Evolutionary conservation across 2,113 vertebrate genomes (phyloP), one percentile per base, ranked within the genome.

Genomic region (Syngnathus floridae): DNA sequence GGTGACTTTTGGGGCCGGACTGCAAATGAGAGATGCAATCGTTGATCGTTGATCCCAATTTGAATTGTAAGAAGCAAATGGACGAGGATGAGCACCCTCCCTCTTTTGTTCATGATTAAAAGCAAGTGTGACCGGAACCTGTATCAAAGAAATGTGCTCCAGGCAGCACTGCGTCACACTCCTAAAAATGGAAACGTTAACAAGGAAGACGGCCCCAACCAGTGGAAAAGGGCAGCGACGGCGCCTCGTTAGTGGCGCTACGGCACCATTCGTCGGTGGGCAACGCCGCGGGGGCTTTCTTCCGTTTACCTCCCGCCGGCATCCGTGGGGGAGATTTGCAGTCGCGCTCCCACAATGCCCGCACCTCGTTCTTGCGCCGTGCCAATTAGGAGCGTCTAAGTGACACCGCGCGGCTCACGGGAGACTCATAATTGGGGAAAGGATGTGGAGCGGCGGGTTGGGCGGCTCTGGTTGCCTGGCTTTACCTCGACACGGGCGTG

Each of bases 381-480:
- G 72, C 85, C 80, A 87, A 88, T 88, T 88, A 87, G 80, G 70
- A 78, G 64, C 73, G 66, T 62, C 68, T 71, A 67, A 86, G 79
- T 70, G 60, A 70, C 76, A 82, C 78, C 66, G 12, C 19, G 69
- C 72, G 36, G 79, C 82, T 85, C 71, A 74, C 73, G 74, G 77
- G 71, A 73, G 76, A 76, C 43, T 40, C 26, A 9, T 84, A 86
- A 87, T 86, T 88, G 78, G 82, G 82, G 71, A 76, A 80, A 86
- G 71, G 74, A 80, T 69, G 76, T 72, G 77, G 71, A 67, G 65
- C 74, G 71, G 63, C 76, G 73, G 76, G 65, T 83, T 31, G 26
- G 26, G 26, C 26, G 26, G 26, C 26, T 3, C 26, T 0, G 2
- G 3, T 31, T 3, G 26, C 26, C 26, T 31, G 2, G 59, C 37